These are phyloP conservation scores for Mastomys coucha DNA, from an alignment of 2,113 vertebrate genomes.

Conservation along the genomic window DNA sequence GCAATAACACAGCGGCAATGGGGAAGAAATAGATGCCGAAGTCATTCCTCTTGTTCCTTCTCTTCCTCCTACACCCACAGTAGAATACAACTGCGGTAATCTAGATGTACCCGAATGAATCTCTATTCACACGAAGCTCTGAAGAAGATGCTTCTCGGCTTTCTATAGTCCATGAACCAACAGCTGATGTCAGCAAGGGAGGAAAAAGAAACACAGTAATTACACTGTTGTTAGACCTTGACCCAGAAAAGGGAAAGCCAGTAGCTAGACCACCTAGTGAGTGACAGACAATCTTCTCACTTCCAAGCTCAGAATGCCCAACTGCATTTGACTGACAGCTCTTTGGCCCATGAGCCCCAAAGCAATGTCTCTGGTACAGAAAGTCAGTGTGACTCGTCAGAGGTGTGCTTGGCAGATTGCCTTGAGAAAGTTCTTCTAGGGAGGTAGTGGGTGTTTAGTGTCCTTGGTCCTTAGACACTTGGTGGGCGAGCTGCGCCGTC, in stretches of 20 bases:
- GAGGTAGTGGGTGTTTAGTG: not conserved
- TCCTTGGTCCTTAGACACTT: not conserved
- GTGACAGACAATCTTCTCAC: not conserved
- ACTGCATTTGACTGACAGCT: not conserved
- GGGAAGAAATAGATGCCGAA: slow-evolving; percentile 9
- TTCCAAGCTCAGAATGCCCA: not conserved
- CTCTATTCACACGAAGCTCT: not conserved
- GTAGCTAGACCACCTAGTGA: not conserved
- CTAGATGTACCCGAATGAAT: rapidly evolving
- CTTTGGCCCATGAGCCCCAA: not conserved
- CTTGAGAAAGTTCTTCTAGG: not conserved
- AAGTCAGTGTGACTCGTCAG: not conserved
- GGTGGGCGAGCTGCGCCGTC: not conserved
- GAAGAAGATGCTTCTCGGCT: not conserved
- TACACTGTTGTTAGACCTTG: not conserved
- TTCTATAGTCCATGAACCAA: not conserved
- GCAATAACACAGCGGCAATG: slow-evolving; percentile 26
- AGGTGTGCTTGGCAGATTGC: not conserved
- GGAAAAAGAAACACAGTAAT: not conserved
- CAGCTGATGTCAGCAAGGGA: not conserved
- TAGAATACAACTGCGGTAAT: not conserved
- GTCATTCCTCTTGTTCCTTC: not conserved
- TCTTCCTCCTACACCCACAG: not conserved
- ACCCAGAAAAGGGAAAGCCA: not conserved
- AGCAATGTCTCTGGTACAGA: not conserved